Base-by-base conservation (phyloP, 2,797 vertebrate genomes). In the Synaphobranchus kaupii region DNA sequence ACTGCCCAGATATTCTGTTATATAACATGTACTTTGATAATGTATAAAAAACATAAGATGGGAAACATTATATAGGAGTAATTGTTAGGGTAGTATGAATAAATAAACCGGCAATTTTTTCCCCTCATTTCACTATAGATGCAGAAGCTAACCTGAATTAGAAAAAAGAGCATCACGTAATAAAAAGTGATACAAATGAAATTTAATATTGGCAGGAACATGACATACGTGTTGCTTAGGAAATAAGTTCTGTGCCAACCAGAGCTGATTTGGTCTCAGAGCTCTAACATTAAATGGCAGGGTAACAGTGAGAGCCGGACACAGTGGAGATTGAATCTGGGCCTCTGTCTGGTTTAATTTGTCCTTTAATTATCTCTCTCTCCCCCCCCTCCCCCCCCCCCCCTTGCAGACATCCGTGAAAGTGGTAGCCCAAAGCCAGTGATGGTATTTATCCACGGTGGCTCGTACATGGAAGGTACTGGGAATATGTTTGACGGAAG, bases 391-490 rank as follows among this genome's bases (percentile, higher is more conserved):
- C 56, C 86, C 83, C 92, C 91, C 93, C 90, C 68, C 81, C 95
- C 94, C 95, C 95, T 96, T 96, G 90, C 96, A 99, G 98, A 99
- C 96, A 99, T 99, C 94, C 98, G 98, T 94, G 98, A 99, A 95
- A 99, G 98, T 95, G 98, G 98, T 93, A 99, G 98, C 93, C 98
- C 98, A 91, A 99, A 99, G 94, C 98, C 98, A 44, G 98, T 99
- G 92, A 99, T 99, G 98, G 98, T 99, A 90, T 99, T 99, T 95
- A 98, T 99, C 94, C 98, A 99, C 0, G 98, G 98, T 91, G 98
- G 98, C 90, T 99, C 98, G 89, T 99, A 99, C 94, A 99, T 99
- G 98, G 98, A 99, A 96, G 98, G 98, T 93, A 99, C 98, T 90
- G 98, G 97, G 92, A 99, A 99, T 96, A 97, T 99, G 92, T 99